A percentile compares a stretch with the other conserved stretches of the same genome.
phyloP scores from a whole-genome alignment of 2,797 vertebrate species.

The Poeciliopsis infans region DNA sequence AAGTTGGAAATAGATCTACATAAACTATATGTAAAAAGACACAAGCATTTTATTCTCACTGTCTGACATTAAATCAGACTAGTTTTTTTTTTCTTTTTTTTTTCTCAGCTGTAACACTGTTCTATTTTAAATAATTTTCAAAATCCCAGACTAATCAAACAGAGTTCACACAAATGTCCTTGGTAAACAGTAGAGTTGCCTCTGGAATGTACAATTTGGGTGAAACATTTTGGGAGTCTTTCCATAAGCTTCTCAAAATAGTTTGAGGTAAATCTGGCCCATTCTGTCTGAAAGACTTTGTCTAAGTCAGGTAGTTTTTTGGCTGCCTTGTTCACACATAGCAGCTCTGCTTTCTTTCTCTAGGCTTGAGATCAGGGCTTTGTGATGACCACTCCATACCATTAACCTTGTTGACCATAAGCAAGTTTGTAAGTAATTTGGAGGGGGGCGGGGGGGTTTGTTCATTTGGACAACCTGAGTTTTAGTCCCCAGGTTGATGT shows the following conservation, averaged over 20 bases:
- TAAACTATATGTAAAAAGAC: neutral
- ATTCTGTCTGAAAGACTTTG: neutral
- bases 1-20: neutral
- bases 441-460: too few species aligned
- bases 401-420: neutral
- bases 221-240: neutral
- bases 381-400: neutral
- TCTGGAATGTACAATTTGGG: neutral
- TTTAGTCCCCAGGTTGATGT: neutral
- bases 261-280: neutral
- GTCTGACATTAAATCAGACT: neutral
- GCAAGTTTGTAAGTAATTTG: neutral
- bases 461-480: neutral
- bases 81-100: neutral
- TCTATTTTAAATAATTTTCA: neutral
- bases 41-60: neutral
- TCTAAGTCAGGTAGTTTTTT: neutral
- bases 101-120: too few species aligned
- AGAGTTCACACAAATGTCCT: neutral
- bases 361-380: neutral
- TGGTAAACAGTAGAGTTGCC: neutral
- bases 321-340: neutral
- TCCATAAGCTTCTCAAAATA: neutral
- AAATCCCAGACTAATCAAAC: neutral
- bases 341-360: neutral